Evolutionary conservation across 2,113 vertebrate species (phyloP).

Genomic region (Erpornis zantholeuca): DNA sequence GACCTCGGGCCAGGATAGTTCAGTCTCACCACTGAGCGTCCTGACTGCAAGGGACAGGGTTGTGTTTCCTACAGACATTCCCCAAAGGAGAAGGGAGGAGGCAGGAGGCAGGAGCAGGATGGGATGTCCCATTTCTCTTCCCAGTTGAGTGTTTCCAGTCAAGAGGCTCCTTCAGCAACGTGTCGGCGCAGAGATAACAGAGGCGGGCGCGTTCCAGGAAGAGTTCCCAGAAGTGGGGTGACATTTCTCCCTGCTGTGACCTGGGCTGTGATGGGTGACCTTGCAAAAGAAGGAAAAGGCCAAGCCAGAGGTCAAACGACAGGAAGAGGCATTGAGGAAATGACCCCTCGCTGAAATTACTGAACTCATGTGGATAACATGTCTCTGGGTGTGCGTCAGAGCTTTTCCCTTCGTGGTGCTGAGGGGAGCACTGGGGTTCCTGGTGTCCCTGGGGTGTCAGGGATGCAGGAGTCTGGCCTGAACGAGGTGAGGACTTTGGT

Average conservation of each 20-base stretch:
- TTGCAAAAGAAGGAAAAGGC: neutral
- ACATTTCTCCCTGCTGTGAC: neutral
- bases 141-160: slow-evolving; percentile 39
- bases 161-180: neutral
- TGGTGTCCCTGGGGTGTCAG: neutral
- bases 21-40: rapidly evolving
- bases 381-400: neutral
- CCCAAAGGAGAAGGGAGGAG: neutral
- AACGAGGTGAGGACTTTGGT: neutral
- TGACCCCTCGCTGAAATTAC: neutral
- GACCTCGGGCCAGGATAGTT: neutral
- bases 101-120: neutral
- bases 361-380: neutral
- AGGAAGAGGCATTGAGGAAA: slow-evolving; percentile 47
- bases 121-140: neutral
- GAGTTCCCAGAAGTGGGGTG: neutral
- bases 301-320: slow-evolving; percentile 15
- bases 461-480: neutral
- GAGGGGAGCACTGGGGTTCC: neutral
- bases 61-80: neutral
- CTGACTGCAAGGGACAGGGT: neutral
- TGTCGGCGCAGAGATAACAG: neutral
- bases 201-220: neutral
- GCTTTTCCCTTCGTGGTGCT: neutral
- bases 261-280: neutral